These are phyloP conservation scores for Callitettix versicolor DNA, from an alignment of 1,140 invertebrate species.

Conservation along the genomic window DNA sequence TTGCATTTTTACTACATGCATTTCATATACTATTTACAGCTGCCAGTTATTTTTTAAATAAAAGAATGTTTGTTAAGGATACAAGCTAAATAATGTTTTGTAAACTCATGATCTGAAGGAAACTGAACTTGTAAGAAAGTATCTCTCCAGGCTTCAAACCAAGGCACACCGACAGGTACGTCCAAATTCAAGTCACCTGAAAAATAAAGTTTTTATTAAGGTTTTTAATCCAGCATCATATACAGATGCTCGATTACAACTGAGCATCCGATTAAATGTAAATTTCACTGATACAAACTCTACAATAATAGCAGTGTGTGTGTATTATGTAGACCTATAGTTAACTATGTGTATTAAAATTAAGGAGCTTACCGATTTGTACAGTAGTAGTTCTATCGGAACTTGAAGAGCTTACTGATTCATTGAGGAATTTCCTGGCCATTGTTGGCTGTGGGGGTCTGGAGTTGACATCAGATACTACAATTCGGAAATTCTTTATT, in stretches of 20 bases:
- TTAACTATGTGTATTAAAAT: slow-evolving; percentile 5
- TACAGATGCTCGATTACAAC: neutral
- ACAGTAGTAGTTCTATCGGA: slow-evolving; percentile 50
- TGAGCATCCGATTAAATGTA: neutral
- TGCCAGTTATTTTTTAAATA: no score
- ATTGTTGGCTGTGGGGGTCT: slow-evolving; percentile 70
- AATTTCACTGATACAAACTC: neutral
- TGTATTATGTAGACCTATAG: neutral
- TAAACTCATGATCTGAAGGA: slow-evolving; percentile 90
- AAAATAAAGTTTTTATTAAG: slow-evolving; percentile 2
- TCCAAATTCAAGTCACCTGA: slow-evolving; percentile 19
- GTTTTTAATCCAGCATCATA: neutral
- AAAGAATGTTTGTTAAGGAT: slow-evolving; percentile 32
- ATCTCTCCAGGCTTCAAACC: slow-evolving; percentile 93
- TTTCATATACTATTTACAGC: no score
- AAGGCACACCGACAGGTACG: slow-evolving; percentile 64
- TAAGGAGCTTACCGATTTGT: slow-evolving; percentile 33
- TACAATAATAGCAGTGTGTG: neutral
- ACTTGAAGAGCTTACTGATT: slow-evolving; percentile 64
- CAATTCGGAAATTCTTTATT: slow-evolving; percentile 70
- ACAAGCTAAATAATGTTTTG: slow-evolving; percentile 86
- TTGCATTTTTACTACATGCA: no score
- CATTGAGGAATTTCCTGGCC: slow-evolving; percentile 76
- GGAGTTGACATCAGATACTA: slow-evolving; percentile 68
- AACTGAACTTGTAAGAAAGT: slow-evolving; percentile 81